Evolutionary conservation across 1,140 invertebrate species (phyloP).

Genomic region (Tribolium castaneum): DNA sequence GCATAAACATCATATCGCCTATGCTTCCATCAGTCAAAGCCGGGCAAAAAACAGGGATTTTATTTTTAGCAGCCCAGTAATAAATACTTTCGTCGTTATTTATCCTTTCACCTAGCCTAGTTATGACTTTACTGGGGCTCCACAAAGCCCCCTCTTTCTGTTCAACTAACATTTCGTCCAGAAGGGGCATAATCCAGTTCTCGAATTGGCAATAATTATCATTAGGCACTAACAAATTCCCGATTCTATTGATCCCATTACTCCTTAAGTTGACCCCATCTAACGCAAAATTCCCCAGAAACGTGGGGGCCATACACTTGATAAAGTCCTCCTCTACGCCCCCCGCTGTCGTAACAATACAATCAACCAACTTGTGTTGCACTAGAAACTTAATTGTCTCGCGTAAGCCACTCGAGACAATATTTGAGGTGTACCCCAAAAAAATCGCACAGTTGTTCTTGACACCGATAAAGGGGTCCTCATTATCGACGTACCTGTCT

Average conservation of each 20-base stretch:
- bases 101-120: slow-evolving; percentile 89
- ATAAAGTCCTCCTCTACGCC: slow-evolving; percentile 99
- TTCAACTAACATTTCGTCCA: slow-evolving; percentile 92
- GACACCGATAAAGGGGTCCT: slow-evolving; percentile 83
- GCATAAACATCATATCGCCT: slow-evolving; percentile 99
- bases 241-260: slow-evolving; percentile 95
- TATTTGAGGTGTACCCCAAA: slow-evolving; percentile 97
- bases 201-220: slow-evolving; percentile 99
- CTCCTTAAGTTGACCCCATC: slow-evolving; percentile 82
- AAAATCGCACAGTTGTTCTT: slow-evolving; percentile 94
- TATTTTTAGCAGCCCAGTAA: slow-evolving; percentile 98
- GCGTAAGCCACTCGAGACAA: slow-evolving; percentile 94
- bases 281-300: slow-evolving; percentile 90
- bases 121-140: slow-evolving; percentile 94
- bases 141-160: slow-evolving; percentile 86
- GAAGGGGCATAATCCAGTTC: slow-evolving; percentile 96
- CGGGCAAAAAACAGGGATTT: slow-evolving; percentile 98
- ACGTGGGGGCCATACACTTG: slow-evolving; percentile 96
- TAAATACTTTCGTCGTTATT: slow-evolving; percentile 93
- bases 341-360: slow-evolving; percentile 97
- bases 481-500: slow-evolving; percentile 77
- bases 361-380: slow-evolving; percentile 92
- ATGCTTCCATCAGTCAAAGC: slow-evolving; percentile 98
- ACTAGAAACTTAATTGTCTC: slow-evolving; percentile 92
- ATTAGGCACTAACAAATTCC: slow-evolving; percentile 98